These are phyloP conservation scores for Sinocyclocheilus anshuiensis DNA, from an alignment of 2,113 vertebrate genomes.

Conservation along the genomic window DNA sequence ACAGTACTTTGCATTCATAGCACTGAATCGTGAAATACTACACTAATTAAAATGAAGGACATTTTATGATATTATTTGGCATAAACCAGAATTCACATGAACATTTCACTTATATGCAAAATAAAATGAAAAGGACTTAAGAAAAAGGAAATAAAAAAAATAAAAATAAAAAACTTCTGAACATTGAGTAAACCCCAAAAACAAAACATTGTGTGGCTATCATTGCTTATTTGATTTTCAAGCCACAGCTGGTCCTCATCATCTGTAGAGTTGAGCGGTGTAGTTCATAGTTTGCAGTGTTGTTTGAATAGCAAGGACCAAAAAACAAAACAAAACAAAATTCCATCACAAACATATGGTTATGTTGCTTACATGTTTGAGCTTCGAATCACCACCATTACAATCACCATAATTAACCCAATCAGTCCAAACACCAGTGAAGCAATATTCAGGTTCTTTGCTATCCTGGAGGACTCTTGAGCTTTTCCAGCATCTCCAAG, in stretches of 20 bases:
- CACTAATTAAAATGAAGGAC: too few relatives aligned
- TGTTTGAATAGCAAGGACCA: not conserved
- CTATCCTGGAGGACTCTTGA: slow-evolving; percentile 43
- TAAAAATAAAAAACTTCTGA: not conserved
- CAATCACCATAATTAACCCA: not conserved
- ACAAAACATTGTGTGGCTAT: not conserved
- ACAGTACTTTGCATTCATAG: too few relatives aligned
- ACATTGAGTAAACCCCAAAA: not conserved
- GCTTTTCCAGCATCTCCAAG: slow-evolving; percentile 41
- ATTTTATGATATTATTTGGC: too few relatives aligned
- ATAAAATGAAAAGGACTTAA: too few relatives aligned
- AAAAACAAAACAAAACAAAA: not conserved
- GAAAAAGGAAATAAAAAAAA: too few relatives aligned
- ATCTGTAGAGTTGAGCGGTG: not conserved
- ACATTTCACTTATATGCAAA: too few relatives aligned
- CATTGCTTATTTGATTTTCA: not conserved
- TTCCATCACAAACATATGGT: not conserved
- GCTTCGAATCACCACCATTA: not conserved
- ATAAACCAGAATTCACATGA: too few relatives aligned
- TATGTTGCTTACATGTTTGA: not conserved
- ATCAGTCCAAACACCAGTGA: slow-evolving; percentile 47
- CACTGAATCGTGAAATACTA: too few relatives aligned
- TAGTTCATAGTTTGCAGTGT: not conserved
- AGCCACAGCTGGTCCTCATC: not conserved
- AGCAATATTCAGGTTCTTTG: slow-evolving; percentile 55